A percentile compares a stretch with the other conserved stretches of the same genome.
Evolutionary conservation across 2,113 vertebrate genomes (phyloP).

Genomic region (Gnathochromis pfefferi): DNA sequence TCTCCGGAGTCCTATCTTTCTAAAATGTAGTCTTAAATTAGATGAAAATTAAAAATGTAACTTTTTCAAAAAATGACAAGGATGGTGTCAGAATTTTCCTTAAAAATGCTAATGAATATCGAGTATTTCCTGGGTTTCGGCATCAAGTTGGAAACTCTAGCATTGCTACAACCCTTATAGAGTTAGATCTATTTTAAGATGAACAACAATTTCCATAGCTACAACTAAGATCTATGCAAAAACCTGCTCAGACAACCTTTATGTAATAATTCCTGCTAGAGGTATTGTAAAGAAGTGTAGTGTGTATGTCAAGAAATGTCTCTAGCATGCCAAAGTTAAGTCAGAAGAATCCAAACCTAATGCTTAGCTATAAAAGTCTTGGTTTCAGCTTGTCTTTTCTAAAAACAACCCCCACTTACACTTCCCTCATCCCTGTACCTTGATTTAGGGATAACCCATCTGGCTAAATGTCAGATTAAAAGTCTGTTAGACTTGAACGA

Average conservation of each 20-base stretch:
- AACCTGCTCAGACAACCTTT: not conserved
- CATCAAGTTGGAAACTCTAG: not conserved
- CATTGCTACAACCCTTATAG: not conserved
- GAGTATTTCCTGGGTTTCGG: rapidly evolving
- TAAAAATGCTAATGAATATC: rapidly evolving
- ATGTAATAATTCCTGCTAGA: not conserved
- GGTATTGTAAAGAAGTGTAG: not conserved
- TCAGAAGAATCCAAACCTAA: not conserved
- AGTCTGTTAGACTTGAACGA: not conserved
- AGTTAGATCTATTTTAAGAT: not conserved
- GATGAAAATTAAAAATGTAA: not conserved
- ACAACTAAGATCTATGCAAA: not conserved
- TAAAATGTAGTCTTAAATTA: not conserved
- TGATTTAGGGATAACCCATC: constrained; percentile 38
- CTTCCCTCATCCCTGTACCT: not conserved
- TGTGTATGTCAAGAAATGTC: not conserved
- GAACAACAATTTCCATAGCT: not conserved
- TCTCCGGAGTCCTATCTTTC: not conserved
- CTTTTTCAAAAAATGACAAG: not conserved
- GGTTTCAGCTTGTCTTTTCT: not conserved
- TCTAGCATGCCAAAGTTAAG: not conserved
- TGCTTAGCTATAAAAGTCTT: not conserved
- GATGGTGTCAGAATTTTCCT: not conserved
- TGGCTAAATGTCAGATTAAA: constrained; percentile 49
- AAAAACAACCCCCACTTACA: not conserved